Evolutionary conservation across 2,888 invertebrate genomes (phyloP).

Genomic region (Cacoxenus indagator): DNA sequence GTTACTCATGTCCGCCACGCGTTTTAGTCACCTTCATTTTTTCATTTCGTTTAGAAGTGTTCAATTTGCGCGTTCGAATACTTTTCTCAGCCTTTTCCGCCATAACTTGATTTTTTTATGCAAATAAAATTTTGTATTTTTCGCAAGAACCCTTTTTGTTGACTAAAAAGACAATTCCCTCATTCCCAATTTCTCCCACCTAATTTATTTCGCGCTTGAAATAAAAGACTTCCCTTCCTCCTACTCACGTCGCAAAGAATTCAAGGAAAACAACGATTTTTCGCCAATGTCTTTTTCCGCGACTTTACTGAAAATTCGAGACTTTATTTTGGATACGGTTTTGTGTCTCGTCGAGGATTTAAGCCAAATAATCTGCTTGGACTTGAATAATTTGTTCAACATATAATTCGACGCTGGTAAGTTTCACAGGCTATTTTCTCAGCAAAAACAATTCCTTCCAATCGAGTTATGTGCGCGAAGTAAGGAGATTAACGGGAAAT

Average conservation of each 20-base stretch:
- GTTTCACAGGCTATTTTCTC: not conserved
- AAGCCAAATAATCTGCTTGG: conserved; percentile 55
- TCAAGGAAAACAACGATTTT: conserved; percentile 1
- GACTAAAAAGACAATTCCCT: conserved; percentile 11
- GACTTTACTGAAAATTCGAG: conserved; percentile 51
- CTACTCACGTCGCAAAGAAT: conserved; percentile 2
- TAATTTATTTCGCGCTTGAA: conserved; percentile 39
- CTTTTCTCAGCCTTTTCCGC: not conserved
- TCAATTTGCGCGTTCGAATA: not conserved
- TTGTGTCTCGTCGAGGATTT: conserved; percentile 53
- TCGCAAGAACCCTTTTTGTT: conserved; percentile 28
- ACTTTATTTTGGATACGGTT: conserved; percentile 58
- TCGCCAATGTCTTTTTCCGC: conserved; percentile 55
- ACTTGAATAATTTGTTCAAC: conserved; percentile 49
- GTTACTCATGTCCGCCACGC: not conserved
- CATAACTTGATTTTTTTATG: conserved; percentile 17
- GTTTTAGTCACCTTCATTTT: conserved; percentile 48
- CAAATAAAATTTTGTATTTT: conserved; percentile 32
- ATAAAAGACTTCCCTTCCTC: conserved; percentile 29
- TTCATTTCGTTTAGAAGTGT: conserved; percentile 44
- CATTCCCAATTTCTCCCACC: not conserved
- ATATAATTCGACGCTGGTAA: conserved; percentile 39
- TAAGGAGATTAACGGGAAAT: conserved; percentile 35
- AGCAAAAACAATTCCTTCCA: not conserved
- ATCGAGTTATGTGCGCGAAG: not conserved